phyloP scores from a whole-genome alignment of 2,113 vertebrate species.

The Sphaerodactylus townsendi region DNA sequence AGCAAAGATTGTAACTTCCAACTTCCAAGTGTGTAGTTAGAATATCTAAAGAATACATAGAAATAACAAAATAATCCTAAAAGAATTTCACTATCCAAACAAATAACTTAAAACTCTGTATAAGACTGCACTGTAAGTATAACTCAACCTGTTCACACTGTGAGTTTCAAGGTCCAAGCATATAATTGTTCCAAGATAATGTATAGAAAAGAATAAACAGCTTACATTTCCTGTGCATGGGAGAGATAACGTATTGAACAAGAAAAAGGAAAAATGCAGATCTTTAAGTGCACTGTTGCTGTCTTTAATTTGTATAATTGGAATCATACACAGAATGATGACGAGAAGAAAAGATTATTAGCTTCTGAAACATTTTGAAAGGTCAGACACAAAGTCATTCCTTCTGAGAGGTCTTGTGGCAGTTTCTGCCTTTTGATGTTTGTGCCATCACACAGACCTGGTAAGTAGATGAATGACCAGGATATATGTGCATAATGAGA shows the following conservation, averaged over 20 bases:
- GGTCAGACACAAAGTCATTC: constrained; percentile 36
- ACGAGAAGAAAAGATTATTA: constrained; percentile 3
- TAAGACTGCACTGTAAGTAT: neutral
- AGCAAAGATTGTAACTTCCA: neutral
- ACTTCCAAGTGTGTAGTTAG: neutral
- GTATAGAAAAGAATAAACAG: neutral
- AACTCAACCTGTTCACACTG: neutral
- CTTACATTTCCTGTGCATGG: neutral
- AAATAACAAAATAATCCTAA: neutral
- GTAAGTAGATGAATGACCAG: constrained; percentile 68
- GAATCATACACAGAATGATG: constrained; percentile 14
- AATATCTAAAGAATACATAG: neutral
- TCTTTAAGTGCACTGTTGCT: neutral
- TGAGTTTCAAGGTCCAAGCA: neutral
- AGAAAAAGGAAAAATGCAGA: neutral
- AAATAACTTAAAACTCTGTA: too few species aligned
- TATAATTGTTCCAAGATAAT: neutral
- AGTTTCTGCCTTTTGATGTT: constrained; percentile 67
- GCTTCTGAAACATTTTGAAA: constrained; percentile 55
- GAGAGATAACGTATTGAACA: neutral
- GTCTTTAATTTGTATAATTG: constrained; percentile 50
- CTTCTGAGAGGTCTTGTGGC: constrained; percentile 42
- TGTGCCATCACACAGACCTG: constrained; percentile 43
- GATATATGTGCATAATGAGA: constrained; percentile 68
- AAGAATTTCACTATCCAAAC: too few species aligned